Base-by-base conservation (phyloP, 1,140 invertebrate genomes). In the Drosophila kikkawai region DNA sequence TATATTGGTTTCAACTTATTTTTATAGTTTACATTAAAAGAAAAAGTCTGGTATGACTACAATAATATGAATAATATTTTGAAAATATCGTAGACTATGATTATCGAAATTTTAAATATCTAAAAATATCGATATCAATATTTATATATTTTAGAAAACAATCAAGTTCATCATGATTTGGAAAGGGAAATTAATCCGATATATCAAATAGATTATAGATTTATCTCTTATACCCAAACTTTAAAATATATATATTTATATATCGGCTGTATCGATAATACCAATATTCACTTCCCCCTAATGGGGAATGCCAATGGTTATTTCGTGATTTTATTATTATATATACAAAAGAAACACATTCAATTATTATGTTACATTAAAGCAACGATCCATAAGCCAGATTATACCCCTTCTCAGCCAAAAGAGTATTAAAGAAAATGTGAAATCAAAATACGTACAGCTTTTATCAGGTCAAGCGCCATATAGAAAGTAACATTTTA, bases 401-500 rank as follows among this genome's bases (percentile, higher is more conserved):
- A 51, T 51, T 11, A n/a, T 36, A 51, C 29, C 60, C 36, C 11
- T n/a, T 26, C 9, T n/a, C 9, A 22, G 13, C 19, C 15, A 61
- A 41, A 41, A 57, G 55, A 41, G 36, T 57, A 42, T 42, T 57
- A n/a, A 57, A 5, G 29, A 37, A 22, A 41, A 60, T 32, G 13
- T 15, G 19, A 61, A 53, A 51, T 51, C n/a, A 41, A 64, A 58
- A 41, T 26, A 32, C 9, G 12, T 36, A 29, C 26, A 29, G 6
- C 26, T 39, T 69, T 65, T 51, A 51, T 56, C 32, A 39, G 48
- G 50, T 47, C 63, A 56, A 45, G 22, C 51, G 26, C 36, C 13
- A n/a, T 51, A 71, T 60, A 71, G 69, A 73, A 73, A 73, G 69
- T 73, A 60, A 37, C 36, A 70, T 68, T 36, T n/a, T 51, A 73